Conservation (phyloP, 2,888 invertebrate species). For the Dolomedes plantarius region DNA sequence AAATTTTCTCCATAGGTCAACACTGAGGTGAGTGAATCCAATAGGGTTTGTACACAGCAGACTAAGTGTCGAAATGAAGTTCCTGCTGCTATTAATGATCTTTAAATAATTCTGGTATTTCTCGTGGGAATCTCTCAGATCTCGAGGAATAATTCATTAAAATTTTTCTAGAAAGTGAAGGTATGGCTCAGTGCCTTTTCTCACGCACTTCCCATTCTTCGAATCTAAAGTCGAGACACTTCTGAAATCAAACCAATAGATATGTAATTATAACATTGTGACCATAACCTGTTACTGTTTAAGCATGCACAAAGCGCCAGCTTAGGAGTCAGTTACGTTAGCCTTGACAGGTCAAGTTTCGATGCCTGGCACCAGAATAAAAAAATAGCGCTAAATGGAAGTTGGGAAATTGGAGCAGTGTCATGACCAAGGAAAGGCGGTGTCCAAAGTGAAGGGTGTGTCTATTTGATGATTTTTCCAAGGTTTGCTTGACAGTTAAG, state of each 20-base stretch:
- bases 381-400: conserved; percentile 23
- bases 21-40: no score
- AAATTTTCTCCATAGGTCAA: no score
- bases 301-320: conserved; percentile 8
- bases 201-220: no score
- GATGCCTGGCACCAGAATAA: conserved; percentile 13
- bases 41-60: no score
- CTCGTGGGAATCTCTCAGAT: no score
- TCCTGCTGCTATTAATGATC: no score
- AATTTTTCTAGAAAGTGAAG: no score
- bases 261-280: background rate
- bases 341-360: conserved; percentile 62
- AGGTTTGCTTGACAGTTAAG: conserved; percentile 38
- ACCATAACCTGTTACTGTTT: background rate
- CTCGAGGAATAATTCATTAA: no score
- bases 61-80: no score
- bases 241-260: background rate
- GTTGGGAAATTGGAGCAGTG: conserved; percentile 59
- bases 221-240: no score
- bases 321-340: conserved; percentile 20
- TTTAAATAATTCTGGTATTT: no score
- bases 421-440: conserved; percentile 54
- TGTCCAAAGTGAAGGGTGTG: conserved; percentile 29
- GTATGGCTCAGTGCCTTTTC: no score
- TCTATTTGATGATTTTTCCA: conserved; percentile 37